phyloP scores from a whole-genome alignment of 2,797 vertebrate species.

The Periophthalmus magnuspinnatus region DNA sequence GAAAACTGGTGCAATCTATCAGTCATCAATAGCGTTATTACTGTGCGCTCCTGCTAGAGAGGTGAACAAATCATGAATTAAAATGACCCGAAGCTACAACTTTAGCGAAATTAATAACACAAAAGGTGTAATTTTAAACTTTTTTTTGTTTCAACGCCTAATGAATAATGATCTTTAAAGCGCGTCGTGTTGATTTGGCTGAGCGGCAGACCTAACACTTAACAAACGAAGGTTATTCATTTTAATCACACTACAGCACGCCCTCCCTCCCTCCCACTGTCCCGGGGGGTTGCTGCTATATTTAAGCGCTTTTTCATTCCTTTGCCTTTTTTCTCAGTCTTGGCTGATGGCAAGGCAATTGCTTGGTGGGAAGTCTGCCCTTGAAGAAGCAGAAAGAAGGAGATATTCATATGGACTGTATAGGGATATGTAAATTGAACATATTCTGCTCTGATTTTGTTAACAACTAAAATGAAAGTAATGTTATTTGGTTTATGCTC shows the following conservation, averaged over 20 bases:
- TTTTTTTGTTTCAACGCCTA: slow-evolving; percentile 36
- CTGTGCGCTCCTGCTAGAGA: slow-evolving; percentile 26
- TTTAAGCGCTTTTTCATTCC: slow-evolving; percentile 75
- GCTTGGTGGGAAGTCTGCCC: slow-evolving; percentile 70
- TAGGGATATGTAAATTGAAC: slow-evolving; percentile 48
- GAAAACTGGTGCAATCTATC: slow-evolving; percentile 59
- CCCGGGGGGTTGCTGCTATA: slow-evolving; percentile 72
- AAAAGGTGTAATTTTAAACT: slow-evolving; percentile 48
- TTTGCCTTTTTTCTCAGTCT: slow-evolving; percentile 49
- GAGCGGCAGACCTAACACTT: slow-evolving; percentile 30
- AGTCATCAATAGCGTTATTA: slow-evolving; percentile 52
- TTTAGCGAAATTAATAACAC: slow-evolving; percentile 45
- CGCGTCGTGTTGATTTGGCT: slow-evolving; percentile 29
- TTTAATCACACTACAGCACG: slow-evolving; percentile 72
- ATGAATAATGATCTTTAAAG: slow-evolving; percentile 57
- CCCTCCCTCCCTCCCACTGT: slow-evolving; percentile 55
- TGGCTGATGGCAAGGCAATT: slow-evolving; percentile 67
- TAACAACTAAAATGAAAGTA: slow-evolving; percentile 44
- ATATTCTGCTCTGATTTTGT: slow-evolving; percentile 33
- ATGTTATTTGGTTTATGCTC: neutral
- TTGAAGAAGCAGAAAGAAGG: slow-evolving; percentile 72
- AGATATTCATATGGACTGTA: slow-evolving; percentile 66
- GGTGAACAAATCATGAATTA: slow-evolving; percentile 41
- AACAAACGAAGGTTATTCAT: slow-evolving; percentile 72
- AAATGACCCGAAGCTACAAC: slow-evolving; percentile 47